A percentile compares a stretch with the other conserved stretches of the same genome.
Conservation (phyloP, 2,113 vertebrate species). For the Ancistrus triradiatus region DNA sequence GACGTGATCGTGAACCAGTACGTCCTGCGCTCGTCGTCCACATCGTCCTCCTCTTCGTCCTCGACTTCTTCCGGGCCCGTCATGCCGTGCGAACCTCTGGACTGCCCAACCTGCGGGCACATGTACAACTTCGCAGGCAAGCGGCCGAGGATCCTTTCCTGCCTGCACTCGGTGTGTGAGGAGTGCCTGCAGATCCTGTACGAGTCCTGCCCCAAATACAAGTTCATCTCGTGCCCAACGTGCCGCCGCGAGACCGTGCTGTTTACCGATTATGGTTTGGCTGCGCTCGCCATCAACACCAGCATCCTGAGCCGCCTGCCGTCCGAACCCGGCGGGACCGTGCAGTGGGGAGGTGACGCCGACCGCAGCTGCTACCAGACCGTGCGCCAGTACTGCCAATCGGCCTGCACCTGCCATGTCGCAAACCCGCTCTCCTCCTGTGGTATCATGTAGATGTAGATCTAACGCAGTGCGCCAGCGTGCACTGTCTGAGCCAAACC, state of each 20-base stretch:
- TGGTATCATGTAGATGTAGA: slow-evolving; percentile 98
- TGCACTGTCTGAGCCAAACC: slow-evolving; percentile 19
- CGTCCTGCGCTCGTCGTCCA: slow-evolving; percentile 76
- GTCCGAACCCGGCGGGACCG: slow-evolving; percentile 77
- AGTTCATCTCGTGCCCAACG: slow-evolving; percentile 98
- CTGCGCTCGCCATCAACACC: slow-evolving; percentile 94
- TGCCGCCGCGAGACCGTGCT: slow-evolving; percentile 96
- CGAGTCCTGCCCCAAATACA: slow-evolving; percentile 98
- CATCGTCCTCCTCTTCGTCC: slow-evolving; percentile 53
- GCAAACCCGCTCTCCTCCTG: slow-evolving; percentile 94
- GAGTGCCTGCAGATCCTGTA: slow-evolving; percentile 98
- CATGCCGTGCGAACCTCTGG: slow-evolving; percentile 85
- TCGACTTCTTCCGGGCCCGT: slow-evolving; percentile 66
- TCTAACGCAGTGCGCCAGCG: slow-evolving; percentile 15
- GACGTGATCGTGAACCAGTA: slow-evolving; percentile 98
- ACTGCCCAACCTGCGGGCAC: slow-evolving; percentile 96
- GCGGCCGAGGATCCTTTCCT: slow-evolving; percentile 93
- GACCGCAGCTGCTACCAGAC: slow-evolving; percentile 99
- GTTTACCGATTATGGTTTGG: slow-evolving; percentile 97
- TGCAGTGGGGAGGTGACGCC: slow-evolving; percentile 90
- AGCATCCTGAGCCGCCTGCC: slow-evolving; percentile 96
- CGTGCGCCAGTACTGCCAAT: slow-evolving; percentile 97
- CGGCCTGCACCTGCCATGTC: slow-evolving; percentile 93
- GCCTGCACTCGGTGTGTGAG: slow-evolving; percentile 96
- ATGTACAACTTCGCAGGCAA: slow-evolving; percentile 93